Base-by-base conservation (phyloP, 2,113 vertebrate genomes). In the Lipotes vexillifer region DNA sequence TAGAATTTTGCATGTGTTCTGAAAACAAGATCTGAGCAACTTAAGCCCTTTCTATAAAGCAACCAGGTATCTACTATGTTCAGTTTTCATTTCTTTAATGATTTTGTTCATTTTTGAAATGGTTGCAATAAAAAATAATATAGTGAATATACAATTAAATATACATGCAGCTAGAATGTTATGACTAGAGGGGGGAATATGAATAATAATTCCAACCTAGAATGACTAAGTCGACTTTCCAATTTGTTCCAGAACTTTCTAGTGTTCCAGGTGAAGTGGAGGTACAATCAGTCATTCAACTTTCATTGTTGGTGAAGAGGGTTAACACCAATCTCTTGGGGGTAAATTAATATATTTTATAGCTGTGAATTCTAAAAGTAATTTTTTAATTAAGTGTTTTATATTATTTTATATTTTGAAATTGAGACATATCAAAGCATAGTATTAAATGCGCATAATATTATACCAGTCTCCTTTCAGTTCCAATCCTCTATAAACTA, bases 251-350 rank as follows among this genome's bases (percentile, higher is more conserved):
- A 63, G 61, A 83, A 25, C 18, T 57, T 83, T n/a, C 88, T 49
- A 49, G 11, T 31, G 3, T 36, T 49, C 20, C 15, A 36, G 23
- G 38, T 61, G 29, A 95, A 74, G 23, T 9, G 3, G 5, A 71
- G 38, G 7, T 5, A 14, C 1, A 3, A 80, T 18, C 5, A 23
- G 0, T 29, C 21, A 71, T 31, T 11, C 55, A 15, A 55, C 9
- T 6, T 5, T 89, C 25, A 3, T 25, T 88, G 6, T 20, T 80
- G 57, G 52, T n/a, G 46, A 84, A 36, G 44, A 83, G 13, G 7
- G 10, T 36, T 72, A 44, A 63, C 33, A 18, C 20, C 38, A 25
- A 1, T 23, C 13, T 78, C 25, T 72, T 74, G 49, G 25, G 25
- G 33, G 7, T 6, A 38, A 89, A 36, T 86, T 36, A 55, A 10